Base-by-base conservation (phyloP, 2,113 vertebrate genomes). In the Peromyscus maniculatus region DNA sequence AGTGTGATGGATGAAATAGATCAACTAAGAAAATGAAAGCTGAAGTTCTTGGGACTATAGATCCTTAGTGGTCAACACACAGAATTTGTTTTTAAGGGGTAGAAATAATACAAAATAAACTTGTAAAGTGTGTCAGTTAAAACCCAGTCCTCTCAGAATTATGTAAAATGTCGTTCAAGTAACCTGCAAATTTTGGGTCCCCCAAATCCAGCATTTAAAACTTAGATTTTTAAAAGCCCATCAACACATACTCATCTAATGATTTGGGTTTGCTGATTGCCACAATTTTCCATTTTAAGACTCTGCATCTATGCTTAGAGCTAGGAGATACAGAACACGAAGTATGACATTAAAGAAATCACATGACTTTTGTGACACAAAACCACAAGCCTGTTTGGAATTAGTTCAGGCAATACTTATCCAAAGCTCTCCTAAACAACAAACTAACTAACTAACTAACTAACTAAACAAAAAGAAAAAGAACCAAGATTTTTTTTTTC, bases 71-170 rank as follows among this genome's bases (percentile, higher is more conserved):
- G 33, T 91, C 72, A 55, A 84, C 19, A 78, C 52, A 57, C n/a
- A 36, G 39, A n/a, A 22, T 92, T 33, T 89, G 49, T 66, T 78
- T 90, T 91, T 59, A 91, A 69, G 77, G 71, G 33, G 55, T 84
- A 67, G 82, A 94, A 94, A 55, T 91, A 93, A 69, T 71, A 80
- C 93, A 88, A 80, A 74, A 66, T 77, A 66, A 75, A 90, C 86
- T 93, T 24, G 24, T 91, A 64, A 43, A 86, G 66, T n/a, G 59
- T 55, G 43, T 84, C 52, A 96, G 88, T 90, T 83, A n/a, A 80
- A 80, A 91, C 2, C 3, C 74, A 69, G 33, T 77, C n/a, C 26
- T 95, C 87, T 90, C 0, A 19, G 72, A 39, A 78, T 87, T 7
- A 22, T 36, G 6, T 33, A 19, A 33, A n/a, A 72, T 17, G 11